Evolutionary conservation across 2,113 vertebrate genomes (phyloP), one percentile per base, ranked within the genome.

Genomic region (Etia nguti): DNA sequence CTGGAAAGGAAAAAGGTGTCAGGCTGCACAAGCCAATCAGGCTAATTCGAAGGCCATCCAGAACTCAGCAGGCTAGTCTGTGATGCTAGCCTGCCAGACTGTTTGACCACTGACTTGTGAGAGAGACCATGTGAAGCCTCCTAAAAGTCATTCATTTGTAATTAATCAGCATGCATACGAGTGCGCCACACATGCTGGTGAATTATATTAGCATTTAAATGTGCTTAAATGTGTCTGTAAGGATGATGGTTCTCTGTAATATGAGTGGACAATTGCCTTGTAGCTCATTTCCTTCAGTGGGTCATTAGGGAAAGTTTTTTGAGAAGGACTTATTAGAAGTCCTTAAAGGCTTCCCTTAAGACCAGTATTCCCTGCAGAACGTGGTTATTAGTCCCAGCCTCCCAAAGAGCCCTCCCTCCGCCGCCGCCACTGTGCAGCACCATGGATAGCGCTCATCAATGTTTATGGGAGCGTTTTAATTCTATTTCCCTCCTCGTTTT

Each of bases 131-230:
- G 22, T 87, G 93, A 79, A 84, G 68, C 82, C 87, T 85, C 83
- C 85, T 68, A 88, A 77, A 86, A 88, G 55, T 57, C 88, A 84
- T 86, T 88, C 84, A 84, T 87, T 87, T 91, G 92, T 80, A 83
- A 93, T 91, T 94, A 91, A 94, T 93, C 88, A 85, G 84, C 92
- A 86, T 91, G 86, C 81, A 50, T 38, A 65, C 11, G 10, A 84
- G 79, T 22, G 54, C 4, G 1, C 85, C 83, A 79, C 87, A 90
- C 86, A 86, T 86, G 81, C 81, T 5, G 9, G 34, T 83, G 87
- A 93, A 85, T 89, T 85, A 41, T 59, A 94, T 95, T 94, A 89
- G 88, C 90, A 95, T 94, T 93, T 94, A 91, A 95, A 94, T 94
- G 73, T 91, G 87, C 83, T 88, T 92, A 88, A 92, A 90, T 62